Evolutionary conservation across 2,888 invertebrate species (phyloP).

Genomic region (Sclerodermus sp.): DNA sequence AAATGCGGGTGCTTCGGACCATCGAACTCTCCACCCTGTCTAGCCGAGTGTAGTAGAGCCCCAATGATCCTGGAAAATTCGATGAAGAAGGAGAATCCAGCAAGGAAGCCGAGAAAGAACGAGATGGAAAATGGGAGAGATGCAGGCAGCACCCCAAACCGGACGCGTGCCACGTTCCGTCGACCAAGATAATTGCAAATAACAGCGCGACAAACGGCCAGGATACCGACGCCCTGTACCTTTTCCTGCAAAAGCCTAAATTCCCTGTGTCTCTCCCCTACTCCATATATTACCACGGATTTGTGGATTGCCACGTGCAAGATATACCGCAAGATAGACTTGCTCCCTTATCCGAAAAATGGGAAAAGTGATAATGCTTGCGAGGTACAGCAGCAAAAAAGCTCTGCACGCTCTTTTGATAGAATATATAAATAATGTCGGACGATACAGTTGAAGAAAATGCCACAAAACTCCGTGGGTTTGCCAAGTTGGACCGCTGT

Average conservation of each 20-base stretch:
- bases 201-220: constrained; percentile 54
- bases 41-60: constrained; percentile 8
- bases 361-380: no score
- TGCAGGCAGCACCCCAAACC: constrained; percentile 26
- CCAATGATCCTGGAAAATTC: constrained; percentile 25
- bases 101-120: constrained; percentile 4
- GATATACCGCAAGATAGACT: no score
- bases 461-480: no score
- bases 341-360: no score
- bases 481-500: no score
- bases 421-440: no score
- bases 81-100: constrained; percentile 16
- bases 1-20: constrained; percentile 56
- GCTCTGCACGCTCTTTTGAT: no score
- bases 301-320: constrained; percentile 13
- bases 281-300: no score
- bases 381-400: no score
- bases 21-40: constrained; percentile 43
- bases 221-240: constrained; percentile 41
- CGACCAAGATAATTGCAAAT: constrained; percentile 56
- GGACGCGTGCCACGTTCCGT: constrained; percentile 50
- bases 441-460: no score
- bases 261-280: constrained; percentile 3
- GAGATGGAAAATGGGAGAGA: neutral
- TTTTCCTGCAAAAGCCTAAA: no score